Base-by-base conservation (phyloP, 2,113 vertebrate genomes). In the Diadophis punctatus region DNA sequence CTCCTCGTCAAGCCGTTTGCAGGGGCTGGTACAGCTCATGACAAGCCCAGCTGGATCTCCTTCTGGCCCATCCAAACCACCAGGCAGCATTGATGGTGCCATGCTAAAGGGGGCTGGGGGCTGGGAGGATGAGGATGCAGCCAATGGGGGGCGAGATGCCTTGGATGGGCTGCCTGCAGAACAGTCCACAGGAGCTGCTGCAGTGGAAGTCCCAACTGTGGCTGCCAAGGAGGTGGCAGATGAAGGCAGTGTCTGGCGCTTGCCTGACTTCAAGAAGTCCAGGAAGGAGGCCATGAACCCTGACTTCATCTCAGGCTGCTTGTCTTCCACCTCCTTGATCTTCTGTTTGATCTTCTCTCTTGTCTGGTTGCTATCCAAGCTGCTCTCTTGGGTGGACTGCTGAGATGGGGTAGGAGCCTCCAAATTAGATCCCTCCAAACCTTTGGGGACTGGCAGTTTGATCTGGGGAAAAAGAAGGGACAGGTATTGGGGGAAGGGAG, bases 211-310 rank as follows among this genome's bases (percentile, higher is more conserved):
- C 39, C 87, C 87, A n/a, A 89, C 87, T 2, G 68, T 58, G 18
- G 87, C 87, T 14, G 91, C 34, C 20, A 52, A 80, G 93, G 96
- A 94, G 96, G 97, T 93, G 0, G 96, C 92, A 96, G 98, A 94
- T 39, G 98, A 96, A n/a, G 97, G 97, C 0, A 96, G 95, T 0
- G 97, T 96, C 91, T 97, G 98, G 93, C 98, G 98, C 93, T 99
- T 99, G 89, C 98, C 98, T 0, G 98, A 98, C 93, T 99, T 99
- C 52, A 99, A 98, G 93, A 99, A 99, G 96, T 99, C 99, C 95
- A 99, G 94, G 95, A 99, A 99, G 11, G 99, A 99, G 16, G 98
- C 99, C 96, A 99, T 98, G 90, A 99, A 98, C 8, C 98, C 99
- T 0, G 98, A 98, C 94, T 99, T 99, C 95, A 98, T 98, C 95